Conservation (phyloP, 2,113 vertebrate species). For the Syngnathus scovelli region DNA sequence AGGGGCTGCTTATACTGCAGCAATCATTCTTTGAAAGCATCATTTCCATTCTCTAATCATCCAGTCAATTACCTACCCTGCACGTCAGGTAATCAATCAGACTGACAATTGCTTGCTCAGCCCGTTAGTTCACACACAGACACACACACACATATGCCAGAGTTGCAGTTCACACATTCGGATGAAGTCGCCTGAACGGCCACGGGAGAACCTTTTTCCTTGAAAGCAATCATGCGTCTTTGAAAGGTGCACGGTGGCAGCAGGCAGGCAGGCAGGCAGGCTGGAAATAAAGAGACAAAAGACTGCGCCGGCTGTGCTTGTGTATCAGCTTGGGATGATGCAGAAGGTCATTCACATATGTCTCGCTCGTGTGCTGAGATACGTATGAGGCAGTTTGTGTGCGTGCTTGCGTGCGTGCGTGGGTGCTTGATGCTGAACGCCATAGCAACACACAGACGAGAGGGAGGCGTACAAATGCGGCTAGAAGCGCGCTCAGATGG, state of each 20-base stretch:
- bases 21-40: neutral
- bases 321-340: conserved; percentile 17
- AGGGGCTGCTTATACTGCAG: neutral
- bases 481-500: neutral
- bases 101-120: conserved; percentile 8
- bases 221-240: conserved; percentile 23
- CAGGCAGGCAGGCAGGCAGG: neutral
- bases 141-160: conserved; percentile 5
- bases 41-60: conserved; percentile 29
- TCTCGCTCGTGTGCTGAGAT: conserved; percentile 1
- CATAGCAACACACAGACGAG: conserved; percentile 23
- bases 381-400: neutral
- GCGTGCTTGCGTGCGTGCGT: neutral
- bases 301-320: conserved; percentile 4
- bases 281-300: conserved; percentile 20
- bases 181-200: conserved; percentile 28
- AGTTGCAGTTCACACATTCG: conserved; percentile 14
- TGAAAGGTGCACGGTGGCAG: conserved; percentile 11
- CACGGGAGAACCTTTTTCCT: conserved; percentile 21
- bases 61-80: conserved; percentile 29
- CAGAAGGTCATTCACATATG: conserved; percentile 50
- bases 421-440: neutral
- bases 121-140: conserved; percentile 7
- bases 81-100: conserved; percentile 35
- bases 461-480: neutral